A percentile compares a stretch with the other conserved stretches of the same genome.
Conservation (phyloP, 1,140 invertebrate species). For the Geopemphigus sp. region DNA sequence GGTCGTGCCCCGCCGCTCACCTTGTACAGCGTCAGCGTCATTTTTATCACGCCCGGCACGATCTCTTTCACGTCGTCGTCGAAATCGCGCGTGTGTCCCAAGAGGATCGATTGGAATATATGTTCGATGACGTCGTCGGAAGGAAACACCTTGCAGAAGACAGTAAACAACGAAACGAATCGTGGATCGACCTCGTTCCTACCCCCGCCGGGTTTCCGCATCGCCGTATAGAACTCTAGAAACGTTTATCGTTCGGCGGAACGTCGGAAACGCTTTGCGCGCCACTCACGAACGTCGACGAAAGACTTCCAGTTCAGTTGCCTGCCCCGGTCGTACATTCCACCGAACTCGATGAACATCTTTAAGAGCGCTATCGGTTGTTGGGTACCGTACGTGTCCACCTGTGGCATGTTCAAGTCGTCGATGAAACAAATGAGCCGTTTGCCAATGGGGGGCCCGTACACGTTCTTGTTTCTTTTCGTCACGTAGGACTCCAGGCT, state of each 20-base stretch:
- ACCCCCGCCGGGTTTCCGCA: constrained; percentile 80
- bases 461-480: constrained; percentile 84
- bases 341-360: constrained; percentile 77
- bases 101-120: constrained; percentile 80
- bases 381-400: constrained; percentile 83
- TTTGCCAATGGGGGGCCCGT: constrained; percentile 79
- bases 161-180: constrained; percentile 55
- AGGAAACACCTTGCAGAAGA: constrained; percentile 82
- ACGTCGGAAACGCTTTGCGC: neutral
- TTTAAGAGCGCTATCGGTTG: constrained; percentile 89
- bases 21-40: constrained; percentile 82
- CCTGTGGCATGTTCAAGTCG: constrained; percentile 91
- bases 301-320: constrained; percentile 86
- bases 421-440: constrained; percentile 85
- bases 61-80: constrained; percentile 65
- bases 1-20: no score
- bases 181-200: constrained; percentile 85
- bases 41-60: constrained; percentile 66
- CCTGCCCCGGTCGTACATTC: constrained; percentile 84
- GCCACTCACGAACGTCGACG: constrained; percentile 68
- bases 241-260: no score
- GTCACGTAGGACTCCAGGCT: constrained; percentile 83
- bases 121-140: constrained; percentile 72
- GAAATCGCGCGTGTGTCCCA: constrained; percentile 73
- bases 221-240: constrained; percentile 71